Conservation (phyloP, 1,140 invertebrate genomes). For the Trichoplusia ni region DNA sequence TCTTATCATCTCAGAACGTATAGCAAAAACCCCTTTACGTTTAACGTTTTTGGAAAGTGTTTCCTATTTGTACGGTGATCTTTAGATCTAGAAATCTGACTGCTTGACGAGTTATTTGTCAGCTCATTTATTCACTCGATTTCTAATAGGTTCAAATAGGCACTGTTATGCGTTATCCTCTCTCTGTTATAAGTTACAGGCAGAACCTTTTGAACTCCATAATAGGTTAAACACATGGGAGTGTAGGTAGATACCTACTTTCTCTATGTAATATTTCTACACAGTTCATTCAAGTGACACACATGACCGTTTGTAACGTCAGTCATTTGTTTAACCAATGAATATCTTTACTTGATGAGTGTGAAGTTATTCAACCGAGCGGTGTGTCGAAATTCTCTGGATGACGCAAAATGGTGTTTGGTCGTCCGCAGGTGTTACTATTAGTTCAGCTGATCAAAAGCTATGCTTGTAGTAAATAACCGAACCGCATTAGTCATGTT, state of each 20-base stretch:
- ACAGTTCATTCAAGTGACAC: slow-evolving; percentile 26
- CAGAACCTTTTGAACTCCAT: background rate
- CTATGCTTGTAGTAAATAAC: slow-evolving; percentile 21
- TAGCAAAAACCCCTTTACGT: too few species aligned
- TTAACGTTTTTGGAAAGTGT: too few species aligned
- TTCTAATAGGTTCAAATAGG: too few species aligned
- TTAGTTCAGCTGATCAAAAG: slow-evolving; percentile 57
- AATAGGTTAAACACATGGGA: background rate
- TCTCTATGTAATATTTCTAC: background rate
- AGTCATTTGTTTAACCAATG: slow-evolving; percentile 34
- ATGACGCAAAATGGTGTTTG: slow-evolving; percentile 60
- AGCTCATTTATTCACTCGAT: too few species aligned
- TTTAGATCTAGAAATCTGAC: too few species aligned
- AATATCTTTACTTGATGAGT: slow-evolving; percentile 56
- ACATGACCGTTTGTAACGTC: slow-evolving; percentile 36
- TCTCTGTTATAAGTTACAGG: too few species aligned
- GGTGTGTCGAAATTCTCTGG: slow-evolving; percentile 55
- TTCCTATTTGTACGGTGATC: too few species aligned
- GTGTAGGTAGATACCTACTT: background rate
- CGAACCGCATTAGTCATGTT: slow-evolving; percentile 8
- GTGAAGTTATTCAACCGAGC: slow-evolving; percentile 51
- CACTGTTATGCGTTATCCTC: too few species aligned
- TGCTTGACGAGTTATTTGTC: too few species aligned
- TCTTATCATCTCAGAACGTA: too few species aligned
- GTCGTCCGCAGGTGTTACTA: slow-evolving; percentile 49